phyloP scores from a whole-genome alignment of 2,797 vertebrate species.

The Fratercula arctica region DNA sequence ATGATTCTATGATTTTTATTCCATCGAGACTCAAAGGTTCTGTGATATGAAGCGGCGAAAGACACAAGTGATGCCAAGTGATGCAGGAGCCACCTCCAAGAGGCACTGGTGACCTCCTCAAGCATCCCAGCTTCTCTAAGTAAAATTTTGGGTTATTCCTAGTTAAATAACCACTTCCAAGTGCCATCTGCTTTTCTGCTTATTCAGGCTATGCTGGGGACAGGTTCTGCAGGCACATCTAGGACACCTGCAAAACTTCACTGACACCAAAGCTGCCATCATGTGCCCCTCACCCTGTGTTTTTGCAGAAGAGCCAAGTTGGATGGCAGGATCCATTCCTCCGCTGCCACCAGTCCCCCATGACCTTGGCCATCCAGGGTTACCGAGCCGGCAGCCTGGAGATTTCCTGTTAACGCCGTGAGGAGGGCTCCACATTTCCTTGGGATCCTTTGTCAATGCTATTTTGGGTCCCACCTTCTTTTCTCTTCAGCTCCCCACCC shows the following conservation, averaged over 20 bases:
- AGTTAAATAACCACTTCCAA: background rate
- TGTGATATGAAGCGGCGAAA: background rate
- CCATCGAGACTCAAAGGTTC: background rate
- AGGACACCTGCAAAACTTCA: background rate
- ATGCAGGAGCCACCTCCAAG: background rate
- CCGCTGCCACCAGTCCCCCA: accelerated
- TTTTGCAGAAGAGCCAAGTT: background rate
- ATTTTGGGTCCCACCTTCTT: constrained; percentile 16
- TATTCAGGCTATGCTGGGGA: background rate
- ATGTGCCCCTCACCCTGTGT: accelerated
- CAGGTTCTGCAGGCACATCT: background rate
- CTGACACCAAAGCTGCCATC: background rate
- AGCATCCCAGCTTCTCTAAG: background rate
- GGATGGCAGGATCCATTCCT: background rate
- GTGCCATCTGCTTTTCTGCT: background rate
- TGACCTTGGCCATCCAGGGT: background rate
- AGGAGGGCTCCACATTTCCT: constrained; percentile 45
- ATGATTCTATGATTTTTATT: background rate
- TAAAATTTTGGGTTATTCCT: background rate
- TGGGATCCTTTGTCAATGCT: constrained; percentile 25
- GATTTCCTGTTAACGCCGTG: background rate
- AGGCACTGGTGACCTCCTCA: background rate
- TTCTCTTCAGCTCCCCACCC: background rate
- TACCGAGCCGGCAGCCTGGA: background rate
- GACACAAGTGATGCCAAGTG: background rate